Base-by-base conservation (phyloP, 2,797 vertebrate species). In the Crocodylus rhombifer region DNA sequence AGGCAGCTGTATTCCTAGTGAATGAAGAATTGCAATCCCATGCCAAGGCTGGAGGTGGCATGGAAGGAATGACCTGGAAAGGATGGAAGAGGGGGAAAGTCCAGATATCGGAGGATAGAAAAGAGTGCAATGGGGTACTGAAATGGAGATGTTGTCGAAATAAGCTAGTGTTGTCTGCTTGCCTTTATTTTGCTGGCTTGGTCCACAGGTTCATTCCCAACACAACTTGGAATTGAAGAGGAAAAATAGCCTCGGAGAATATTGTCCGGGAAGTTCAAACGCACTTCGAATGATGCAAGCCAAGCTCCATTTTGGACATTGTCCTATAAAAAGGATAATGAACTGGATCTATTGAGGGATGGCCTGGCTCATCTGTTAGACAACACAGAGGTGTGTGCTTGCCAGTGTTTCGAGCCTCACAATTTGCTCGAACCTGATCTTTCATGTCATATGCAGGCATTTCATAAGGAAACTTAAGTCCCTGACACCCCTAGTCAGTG, bases 361-460 rank as follows among this genome's bases (percentile, higher is more conserved):
- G 36, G 30, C 33, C 23, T 26, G 30, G 57, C 67, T 71, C 55
- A 82, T 82, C 30, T 13, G 20, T n/a, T 21, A 71, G 26, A 69
- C 55, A 55, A 25, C 21, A 11, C 28, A 25, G 23, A 82, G 55
- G 28, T 60, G 33, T 21, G 56, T 10, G 42, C 28, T 82, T 16
- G 18, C 56, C 36, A 5, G 2, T 73, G n/a, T 67, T 69, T 71
- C 65, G 71, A 82, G 89, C 71, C 78, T 36, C 67, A 26, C 1
- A 1, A 57, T 77, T 71, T 79, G 74, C 90, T 93, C 63, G 12
- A 84, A 25, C 88, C 84, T 82, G 93, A 94, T 64, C 56, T 60
- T 76, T 92, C 85, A 64, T 94, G 96, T 87, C 93, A 36, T 73
- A 93, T 80, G 42, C 23, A 81, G 28, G 33, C 14, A 17, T 74